These are phyloP conservation scores for Limonius californicus DNA, from an alignment of 1,140 invertebrate species.

Conservation along the genomic window DNA sequence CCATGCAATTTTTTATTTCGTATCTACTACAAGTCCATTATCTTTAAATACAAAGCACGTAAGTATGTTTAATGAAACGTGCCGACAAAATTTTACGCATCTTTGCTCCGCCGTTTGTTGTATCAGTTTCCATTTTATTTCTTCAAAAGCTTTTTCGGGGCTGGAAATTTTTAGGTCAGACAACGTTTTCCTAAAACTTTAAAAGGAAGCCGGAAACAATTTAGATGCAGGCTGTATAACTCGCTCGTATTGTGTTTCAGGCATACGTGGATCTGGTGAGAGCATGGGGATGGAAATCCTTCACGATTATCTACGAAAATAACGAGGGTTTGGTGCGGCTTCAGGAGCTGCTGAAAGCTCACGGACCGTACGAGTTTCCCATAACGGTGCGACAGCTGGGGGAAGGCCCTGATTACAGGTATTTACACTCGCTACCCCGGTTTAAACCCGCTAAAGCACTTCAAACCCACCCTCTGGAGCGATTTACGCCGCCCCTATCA, in stretches of 20 bases:
- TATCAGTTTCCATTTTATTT: too few species aligned
- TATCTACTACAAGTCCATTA: too few species aligned
- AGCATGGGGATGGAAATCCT: conserved; percentile 87
- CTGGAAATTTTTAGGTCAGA: too few species aligned
- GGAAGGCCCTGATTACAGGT: conserved; percentile 78
- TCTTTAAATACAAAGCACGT: too few species aligned
- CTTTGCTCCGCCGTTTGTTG: too few species aligned
- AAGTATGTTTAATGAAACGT: too few species aligned
- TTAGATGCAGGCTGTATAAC: background rate
- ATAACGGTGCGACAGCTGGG: conserved; percentile 76
- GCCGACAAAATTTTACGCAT: too few species aligned
- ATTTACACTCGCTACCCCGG: conserved; percentile 20
- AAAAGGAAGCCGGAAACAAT: background rate
- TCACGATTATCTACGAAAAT: conserved; percentile 93
- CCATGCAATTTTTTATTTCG: too few species aligned
- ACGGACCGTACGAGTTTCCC: conserved; percentile 76
- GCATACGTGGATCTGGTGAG: conserved; percentile 87
- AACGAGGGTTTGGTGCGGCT: conserved; percentile 89
- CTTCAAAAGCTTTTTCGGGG: too few species aligned
- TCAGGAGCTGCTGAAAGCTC: conserved; percentile 88
- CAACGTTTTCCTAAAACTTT: too few species aligned
- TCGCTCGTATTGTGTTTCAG: conserved; percentile 50
- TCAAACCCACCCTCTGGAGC: background rate
- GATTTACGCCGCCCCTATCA: conserved; percentile 1
- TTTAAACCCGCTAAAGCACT: background rate